Base-by-base conservation (phyloP, 2,797 vertebrate species). In the Amblyopsis hoosieri region DNA sequence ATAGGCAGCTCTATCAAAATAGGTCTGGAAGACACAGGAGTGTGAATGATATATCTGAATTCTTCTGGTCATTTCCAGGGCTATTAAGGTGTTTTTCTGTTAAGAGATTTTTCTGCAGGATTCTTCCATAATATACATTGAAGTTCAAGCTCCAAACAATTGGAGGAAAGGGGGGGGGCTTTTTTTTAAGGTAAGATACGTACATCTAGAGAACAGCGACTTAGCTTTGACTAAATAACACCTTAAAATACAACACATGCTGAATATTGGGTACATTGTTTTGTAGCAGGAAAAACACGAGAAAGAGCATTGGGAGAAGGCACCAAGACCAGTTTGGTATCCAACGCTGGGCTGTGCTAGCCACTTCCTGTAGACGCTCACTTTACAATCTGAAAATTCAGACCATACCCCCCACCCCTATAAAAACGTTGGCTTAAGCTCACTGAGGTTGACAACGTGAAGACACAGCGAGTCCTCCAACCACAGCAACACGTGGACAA, bases 1-100 rank as follows among this genome's bases (percentile, higher is more conserved):
- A 75, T 63, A 86, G 60, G 81, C 81, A 76, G 80, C 70, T 60
- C 62, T 12, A 70, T 75, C 57, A 2, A n/a, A 5, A 54, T 52
- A 60, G 11, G 10, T 79, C 72, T 70, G 84, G 84, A 87, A 89
- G 77, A 87, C 75, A 72, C 49, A 37, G 19, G 73, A 75, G 81
- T 69, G 75, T 66, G 73, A 75, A 64, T 62, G 67, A 68, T 47
- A 53, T 12, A 5, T 64, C 51, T 48, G 12, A 74, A 60, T 62
- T 10, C 46, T 48, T 42, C 48, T 15, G n/a, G 12, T 33, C 15
- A 37, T 50, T 50, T 14, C 69, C 57, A 64, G 55, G 57, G 51
- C 46, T 33, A 62, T 47, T 59, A 60, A 14, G 33, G 54, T 37
- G 37, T 66, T 59, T 31, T 23, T 23, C 23, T 23, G 23, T 47